Base-by-base conservation (phyloP, 2,797 vertebrate genomes). In the Scleropages formosus region DNA sequence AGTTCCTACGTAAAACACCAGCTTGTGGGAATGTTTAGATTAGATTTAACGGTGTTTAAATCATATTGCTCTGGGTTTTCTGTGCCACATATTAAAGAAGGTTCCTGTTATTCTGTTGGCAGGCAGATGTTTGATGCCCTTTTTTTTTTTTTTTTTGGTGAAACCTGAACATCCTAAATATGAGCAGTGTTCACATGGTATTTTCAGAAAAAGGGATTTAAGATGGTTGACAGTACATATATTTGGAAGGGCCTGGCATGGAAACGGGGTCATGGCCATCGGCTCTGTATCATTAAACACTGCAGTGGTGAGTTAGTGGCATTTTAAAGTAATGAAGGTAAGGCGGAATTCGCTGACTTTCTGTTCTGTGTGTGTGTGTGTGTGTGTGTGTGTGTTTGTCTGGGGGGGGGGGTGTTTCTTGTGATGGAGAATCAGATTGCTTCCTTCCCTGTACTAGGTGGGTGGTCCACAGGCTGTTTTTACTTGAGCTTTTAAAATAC, bases 381-480 rank as follows among this genome's bases (percentile, higher is more conserved):
- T 58, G 69, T 75, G 44, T 66, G 73, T 72, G 47, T 65, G 58
- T 64, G 73, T 63, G 51, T 66, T 47, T 64, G 24, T 70, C 15
- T 72, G 16, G 44, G 39, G 49, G 24, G 20, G 64, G 15, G 12
- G 1, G 58, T 67, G 68, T 60, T 27, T 68, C n/a, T 20, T 74
- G 26, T 20, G 47, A 31, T 56, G 65, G 15, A 22, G 15, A 63
- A 27, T 63, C 44, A 61, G 24, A 75, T 71, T 49, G 73, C 61
- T 75, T 15, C 12, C 53, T 75, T 84, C 83, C 85, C 81, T 86
- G 82, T 85, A 81, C 82, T 84, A 76, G 82, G 86, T 89, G 88
- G 85, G 89, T 89, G 88, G 88, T 81, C 85, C 80, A 1, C 74
- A 81, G 56, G 83, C 62, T 27, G 67, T 79, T 78, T 79, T 51